Percentiles rank a stretch among this genome's conserved stretches.
phyloP scores from a whole-genome alignment of 2,113 vertebrate species.

The Trematocara variabile region DNA sequence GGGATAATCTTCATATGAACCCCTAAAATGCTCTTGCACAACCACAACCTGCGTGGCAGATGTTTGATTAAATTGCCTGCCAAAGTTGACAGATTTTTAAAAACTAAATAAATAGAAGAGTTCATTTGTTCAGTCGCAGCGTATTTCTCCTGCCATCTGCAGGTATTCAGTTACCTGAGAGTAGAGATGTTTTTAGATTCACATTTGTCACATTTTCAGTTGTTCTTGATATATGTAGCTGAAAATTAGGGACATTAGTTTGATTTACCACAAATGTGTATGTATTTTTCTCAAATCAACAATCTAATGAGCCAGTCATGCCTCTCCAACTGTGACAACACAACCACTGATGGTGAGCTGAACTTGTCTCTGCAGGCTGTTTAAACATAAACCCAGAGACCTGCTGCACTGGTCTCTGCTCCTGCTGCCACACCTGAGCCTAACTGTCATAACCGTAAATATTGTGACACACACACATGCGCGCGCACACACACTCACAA shows the following conservation, averaged over 20 bases:
- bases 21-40: not conserved
- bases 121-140: not conserved
- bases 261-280: not conserved
- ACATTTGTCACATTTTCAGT: not conserved
- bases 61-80: not conserved
- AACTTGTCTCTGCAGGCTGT: conserved; percentile 18
- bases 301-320: not conserved
- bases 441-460: conserved; percentile 16
- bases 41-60: not conserved
- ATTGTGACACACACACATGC: not conserved
- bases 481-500: not conserved
- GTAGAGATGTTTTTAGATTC: not conserved
- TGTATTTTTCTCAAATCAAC: not conserved
- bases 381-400: not conserved
- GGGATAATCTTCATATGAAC: not conserved
- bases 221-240: not conserved
- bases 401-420: conserved; percentile 40
- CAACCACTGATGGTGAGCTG: not conserved
- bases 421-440: conserved; percentile 35
- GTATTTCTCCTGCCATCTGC: not conserved
- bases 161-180: not conserved
- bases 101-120: not conserved
- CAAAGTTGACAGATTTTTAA: not conserved
- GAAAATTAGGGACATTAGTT: not conserved
- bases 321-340: not conserved